Evolutionary conservation across 2,797 vertebrate genomes (phyloP).

Genomic region (Chaunax sp.): DNA sequence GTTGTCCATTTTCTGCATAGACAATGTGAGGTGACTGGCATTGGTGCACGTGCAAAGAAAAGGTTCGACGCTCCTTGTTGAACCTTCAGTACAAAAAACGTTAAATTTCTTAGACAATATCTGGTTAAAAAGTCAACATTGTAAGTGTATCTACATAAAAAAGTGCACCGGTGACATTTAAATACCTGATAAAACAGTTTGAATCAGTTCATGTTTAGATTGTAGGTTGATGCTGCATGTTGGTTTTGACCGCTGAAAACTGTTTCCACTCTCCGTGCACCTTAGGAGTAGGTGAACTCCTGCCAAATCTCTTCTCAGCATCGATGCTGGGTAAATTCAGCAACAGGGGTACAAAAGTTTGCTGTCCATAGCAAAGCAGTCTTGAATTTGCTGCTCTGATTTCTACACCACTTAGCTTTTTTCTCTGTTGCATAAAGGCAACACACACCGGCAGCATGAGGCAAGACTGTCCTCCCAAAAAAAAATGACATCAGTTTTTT

Average conservation of each 20-base stretch:
- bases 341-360: no score
- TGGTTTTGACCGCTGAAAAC: background rate
- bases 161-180: background rate
- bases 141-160: background rate
- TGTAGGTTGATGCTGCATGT: background rate
- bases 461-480: background rate
- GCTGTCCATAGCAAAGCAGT: background rate
- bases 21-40: background rate
- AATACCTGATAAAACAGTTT: no score
- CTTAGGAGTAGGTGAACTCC: background rate
- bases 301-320: background rate
- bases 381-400: background rate
- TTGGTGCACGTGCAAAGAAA: background rate
- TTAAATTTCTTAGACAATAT: background rate
- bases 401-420: background rate
- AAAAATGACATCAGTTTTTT: background rate
- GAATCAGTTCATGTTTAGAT: background rate
- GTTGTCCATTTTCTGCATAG: conserved; percentile 4
- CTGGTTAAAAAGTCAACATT: background rate
- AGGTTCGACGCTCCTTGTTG: background rate
- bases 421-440: background rate
- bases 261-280: background rate
- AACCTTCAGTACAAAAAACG: background rate
- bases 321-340: no score
- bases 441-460: background rate